Conservation (phyloP, 1,140 invertebrate species). For the Uloborus diversus region DNA sequence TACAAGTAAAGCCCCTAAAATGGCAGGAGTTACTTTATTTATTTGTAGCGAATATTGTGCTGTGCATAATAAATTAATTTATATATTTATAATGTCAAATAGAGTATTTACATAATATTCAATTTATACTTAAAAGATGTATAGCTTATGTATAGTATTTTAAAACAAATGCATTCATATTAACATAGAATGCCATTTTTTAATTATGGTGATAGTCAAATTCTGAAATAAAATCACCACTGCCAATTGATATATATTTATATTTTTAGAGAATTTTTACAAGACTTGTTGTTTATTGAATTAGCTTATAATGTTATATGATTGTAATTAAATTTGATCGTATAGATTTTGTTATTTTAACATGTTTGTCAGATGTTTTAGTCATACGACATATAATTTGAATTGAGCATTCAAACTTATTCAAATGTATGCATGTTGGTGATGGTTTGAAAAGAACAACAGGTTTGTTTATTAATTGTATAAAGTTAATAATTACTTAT, state of each 20-base stretch:
- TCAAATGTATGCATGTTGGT: too few species aligned
- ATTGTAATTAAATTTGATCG: too few species aligned
- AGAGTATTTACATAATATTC: neutral
- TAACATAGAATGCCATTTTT: neutral
- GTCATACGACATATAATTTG: too few species aligned
- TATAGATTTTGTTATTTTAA: too few species aligned
- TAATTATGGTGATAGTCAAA: slow-evolving; percentile 11
- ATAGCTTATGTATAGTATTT: slow-evolving; percentile 30
- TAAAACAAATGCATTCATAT: neutral
- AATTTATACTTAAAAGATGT: too few species aligned
- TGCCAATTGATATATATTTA: slow-evolving; percentile 34
- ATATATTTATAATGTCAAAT: neutral
- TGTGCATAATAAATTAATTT: neutral
- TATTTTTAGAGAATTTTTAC: slow-evolving; percentile 40
- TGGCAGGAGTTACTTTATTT: neutral
- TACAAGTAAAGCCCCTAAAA: neutral
- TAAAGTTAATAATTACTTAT: too few species aligned
- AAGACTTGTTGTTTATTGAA: slow-evolving; percentile 15
- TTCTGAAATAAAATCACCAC: slow-evolving; percentile 1
- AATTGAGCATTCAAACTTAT: too few species aligned
- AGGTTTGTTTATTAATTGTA: too few species aligned
- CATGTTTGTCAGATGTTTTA: too few species aligned
- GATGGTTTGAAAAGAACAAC: too few species aligned
- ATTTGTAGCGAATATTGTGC: neutral
- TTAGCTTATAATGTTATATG: neutral